Percentiles rank a stretch among this genome's conserved stretches.
Evolutionary conservation across 2,113 vertebrate species (phyloP).

Genomic region (Urocynchramus pylzowi): DNA sequence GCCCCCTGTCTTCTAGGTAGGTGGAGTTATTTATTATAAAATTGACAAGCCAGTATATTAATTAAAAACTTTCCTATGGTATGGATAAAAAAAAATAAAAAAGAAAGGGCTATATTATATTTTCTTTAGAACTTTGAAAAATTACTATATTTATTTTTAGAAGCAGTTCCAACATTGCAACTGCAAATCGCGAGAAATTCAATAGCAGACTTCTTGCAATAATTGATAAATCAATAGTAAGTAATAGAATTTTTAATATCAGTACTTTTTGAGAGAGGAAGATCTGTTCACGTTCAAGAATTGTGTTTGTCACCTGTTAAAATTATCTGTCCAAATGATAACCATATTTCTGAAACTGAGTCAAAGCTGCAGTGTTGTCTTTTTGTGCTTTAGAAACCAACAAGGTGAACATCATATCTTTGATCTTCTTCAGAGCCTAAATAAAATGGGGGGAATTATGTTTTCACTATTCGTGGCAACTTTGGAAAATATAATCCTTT

Average conservation of each 20-base stretch:
- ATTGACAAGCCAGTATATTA: not conserved
- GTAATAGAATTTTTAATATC: not conserved
- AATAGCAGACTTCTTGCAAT: not conserved
- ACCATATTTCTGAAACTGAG: not conserved
- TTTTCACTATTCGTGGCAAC: not conserved
- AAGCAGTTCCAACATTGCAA: not conserved
- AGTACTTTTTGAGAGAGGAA: not conserved
- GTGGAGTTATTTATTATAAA: not conserved
- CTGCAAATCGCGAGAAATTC: not conserved
- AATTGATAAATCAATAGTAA: not conserved
- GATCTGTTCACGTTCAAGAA: not conserved
- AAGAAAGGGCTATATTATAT: not conserved
- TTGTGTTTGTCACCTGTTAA: not conserved
- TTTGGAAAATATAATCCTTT: not conserved
- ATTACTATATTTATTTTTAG: not conserved
- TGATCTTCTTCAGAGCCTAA: not conserved
- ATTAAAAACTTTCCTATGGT: not conserved
- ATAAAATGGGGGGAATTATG: not conserved
- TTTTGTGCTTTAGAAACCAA: not conserved
- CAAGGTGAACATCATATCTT: not conserved
- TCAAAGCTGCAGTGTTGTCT: not conserved
- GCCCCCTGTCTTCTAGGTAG: rapidly evolving
- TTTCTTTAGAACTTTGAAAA: not conserved
- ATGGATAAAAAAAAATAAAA: not conserved
- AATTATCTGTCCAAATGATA: not conserved